Evolutionary conservation across 2,888 invertebrate genomes (phyloP).

Genomic region (Microctonus aethiopoides): DNA sequence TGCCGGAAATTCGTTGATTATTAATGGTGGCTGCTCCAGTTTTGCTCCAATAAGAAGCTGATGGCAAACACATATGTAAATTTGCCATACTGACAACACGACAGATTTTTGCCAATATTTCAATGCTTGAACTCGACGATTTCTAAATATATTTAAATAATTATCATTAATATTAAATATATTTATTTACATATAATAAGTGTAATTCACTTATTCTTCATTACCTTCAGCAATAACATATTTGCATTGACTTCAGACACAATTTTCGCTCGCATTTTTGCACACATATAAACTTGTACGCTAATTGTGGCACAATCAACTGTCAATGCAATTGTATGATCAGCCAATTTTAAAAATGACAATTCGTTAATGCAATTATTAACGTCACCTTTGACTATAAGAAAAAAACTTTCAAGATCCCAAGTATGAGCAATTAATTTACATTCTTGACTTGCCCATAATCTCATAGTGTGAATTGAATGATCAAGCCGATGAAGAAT

Average conservation of each 20-base stretch:
- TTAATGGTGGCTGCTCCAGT: conserved; percentile 57
- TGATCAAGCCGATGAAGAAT: conserved; percentile 82
- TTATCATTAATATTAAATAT: conserved; percentile 1
- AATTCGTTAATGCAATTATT: conserved; percentile 61
- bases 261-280: conserved; percentile 83
- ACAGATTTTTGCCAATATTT: conserved; percentile 79
- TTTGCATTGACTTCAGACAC: conserved; percentile 83
- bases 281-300: conserved; percentile 83
- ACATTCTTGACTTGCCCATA: conserved; percentile 82
- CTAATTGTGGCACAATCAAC: conserved; percentile 70
- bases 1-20: no score
- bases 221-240: conserved; percentile 79
- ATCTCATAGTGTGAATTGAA: conserved; percentile 81
- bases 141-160: conserved; percentile 71
- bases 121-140: conserved; percentile 77
- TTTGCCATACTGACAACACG: conserved; percentile 83
- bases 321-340: conserved; percentile 71
- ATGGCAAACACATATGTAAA: conserved; percentile 84
- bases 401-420: conserved; percentile 81
- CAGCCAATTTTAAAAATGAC: conserved; percentile 69
- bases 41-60: conserved; percentile 74
- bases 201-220: neutral
- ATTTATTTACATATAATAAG: neutral
- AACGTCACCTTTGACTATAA: conserved; percentile 64
- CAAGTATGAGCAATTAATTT: conserved; percentile 79